phyloP scores from a whole-genome alignment of 2,797 vertebrate species.

The Naso thynnoides region DNA sequence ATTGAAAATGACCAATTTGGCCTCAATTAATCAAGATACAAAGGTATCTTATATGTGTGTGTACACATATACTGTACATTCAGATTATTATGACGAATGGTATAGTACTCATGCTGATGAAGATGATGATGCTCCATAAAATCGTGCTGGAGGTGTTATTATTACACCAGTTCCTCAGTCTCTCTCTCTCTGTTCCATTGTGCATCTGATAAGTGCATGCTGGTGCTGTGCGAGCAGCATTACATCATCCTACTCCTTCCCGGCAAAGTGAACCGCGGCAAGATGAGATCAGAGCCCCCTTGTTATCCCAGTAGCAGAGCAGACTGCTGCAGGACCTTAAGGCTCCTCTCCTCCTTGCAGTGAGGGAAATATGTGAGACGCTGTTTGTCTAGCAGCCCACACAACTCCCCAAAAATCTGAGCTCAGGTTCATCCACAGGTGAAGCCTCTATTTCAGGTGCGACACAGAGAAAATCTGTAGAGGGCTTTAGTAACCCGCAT shows the following conservation, averaged over 20 bases:
- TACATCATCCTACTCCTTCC: conserved; percentile 84
- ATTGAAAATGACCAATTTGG: background rate
- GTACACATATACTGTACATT: background rate
- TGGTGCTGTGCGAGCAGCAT: conserved; percentile 75
- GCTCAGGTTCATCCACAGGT: conserved; percentile 77
- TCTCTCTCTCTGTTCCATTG: conserved; percentile 14
- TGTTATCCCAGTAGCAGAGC: conserved; percentile 70
- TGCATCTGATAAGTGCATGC: conserved; percentile 75
- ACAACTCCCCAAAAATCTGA: conserved; percentile 21
- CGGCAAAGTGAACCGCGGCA: conserved; percentile 70
- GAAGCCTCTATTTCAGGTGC: conserved; percentile 74
- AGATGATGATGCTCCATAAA: conserved; percentile 53
- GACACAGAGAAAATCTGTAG: conserved; percentile 42
- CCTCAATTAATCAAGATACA: background rate
- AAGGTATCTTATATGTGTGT: background rate
- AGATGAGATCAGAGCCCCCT: conserved; percentile 79
- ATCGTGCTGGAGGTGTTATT: conserved; percentile 51
- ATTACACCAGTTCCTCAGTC: conserved; percentile 51
- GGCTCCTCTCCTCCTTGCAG: conserved; percentile 60
- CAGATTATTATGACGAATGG: conserved; percentile 12
- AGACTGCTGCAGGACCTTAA: conserved; percentile 76
- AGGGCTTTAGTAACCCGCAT: conserved; percentile 42
- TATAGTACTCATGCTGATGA: conserved; percentile 53
- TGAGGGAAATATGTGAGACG: conserved; percentile 57
- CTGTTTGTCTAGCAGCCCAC: conserved; percentile 62